Conservation (phyloP, 1,140 invertebrate genomes). For the Odontomachus brunneus region DNA sequence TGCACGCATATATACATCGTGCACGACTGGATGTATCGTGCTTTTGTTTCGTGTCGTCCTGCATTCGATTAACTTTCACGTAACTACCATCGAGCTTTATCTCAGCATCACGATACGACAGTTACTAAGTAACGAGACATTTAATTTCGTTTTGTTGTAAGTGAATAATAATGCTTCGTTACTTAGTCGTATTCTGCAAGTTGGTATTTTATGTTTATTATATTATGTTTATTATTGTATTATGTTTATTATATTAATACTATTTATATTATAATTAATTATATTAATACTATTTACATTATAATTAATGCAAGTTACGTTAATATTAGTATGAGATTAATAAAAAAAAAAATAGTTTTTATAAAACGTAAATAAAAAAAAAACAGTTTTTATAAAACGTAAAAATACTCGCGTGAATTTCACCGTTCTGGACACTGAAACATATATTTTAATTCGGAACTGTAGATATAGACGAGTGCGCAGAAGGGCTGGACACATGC, state of each 20-base stretch:
- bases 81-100: slow-evolving; percentile 19
- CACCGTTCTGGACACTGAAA: not conserved
- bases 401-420: not conserved
- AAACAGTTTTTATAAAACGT: not conserved
- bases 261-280: too few species aligned
- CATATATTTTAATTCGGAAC: slow-evolving; percentile 6
- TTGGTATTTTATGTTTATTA: too few species aligned
- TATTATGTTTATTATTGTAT: too few species aligned
- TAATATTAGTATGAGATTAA: too few species aligned
- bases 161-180: slow-evolving; percentile 8
- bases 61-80: not conserved
- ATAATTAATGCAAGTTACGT: too few species aligned
- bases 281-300: too few species aligned
- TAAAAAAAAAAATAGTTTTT: not conserved
- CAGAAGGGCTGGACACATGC: slow-evolving; percentile 76
- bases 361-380: not conserved
- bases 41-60: not conserved
- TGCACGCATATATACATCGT: not conserved
- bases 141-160: not conserved
- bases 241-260: too few species aligned
- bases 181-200: not conserved
- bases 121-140: not conserved
- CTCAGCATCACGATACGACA: not conserved
- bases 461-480: slow-evolving; percentile 87
- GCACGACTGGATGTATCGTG: not conserved